These are phyloP conservation scores for Neoaliturus tenellus DNA, from an alignment of 2,888 invertebrate species.

Conservation along the genomic window DNA sequence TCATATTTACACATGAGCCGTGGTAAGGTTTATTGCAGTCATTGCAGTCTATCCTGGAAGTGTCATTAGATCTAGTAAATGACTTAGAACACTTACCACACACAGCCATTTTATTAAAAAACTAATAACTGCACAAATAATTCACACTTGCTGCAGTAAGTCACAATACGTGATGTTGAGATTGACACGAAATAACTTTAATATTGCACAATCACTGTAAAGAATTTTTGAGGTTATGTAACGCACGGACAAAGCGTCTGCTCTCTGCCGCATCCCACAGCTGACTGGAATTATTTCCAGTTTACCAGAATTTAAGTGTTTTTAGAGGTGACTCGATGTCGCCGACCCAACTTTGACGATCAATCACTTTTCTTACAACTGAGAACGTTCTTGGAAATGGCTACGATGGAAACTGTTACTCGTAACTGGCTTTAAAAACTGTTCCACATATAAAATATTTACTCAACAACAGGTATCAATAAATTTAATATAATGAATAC, in stretches of 20 bases:
- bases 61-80: background rate
- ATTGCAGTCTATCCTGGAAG: background rate
- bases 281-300: no score
- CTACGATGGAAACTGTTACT: no score
- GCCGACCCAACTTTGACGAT: no score
- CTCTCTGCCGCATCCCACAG: background rate
- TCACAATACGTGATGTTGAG: background rate
- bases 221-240: background rate
- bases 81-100: background rate
- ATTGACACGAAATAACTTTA: background rate
- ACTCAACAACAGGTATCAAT: no score
- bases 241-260: background rate
- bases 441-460: no score
- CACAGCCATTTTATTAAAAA: background rate
- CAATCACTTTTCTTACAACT: no score
- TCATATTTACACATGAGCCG: background rate
- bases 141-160: background rate
- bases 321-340: no score
- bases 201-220: background rate
- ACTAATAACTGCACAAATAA: background rate
- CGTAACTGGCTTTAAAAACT: no score
- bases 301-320: no score
- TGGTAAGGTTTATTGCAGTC: constrained; percentile 12
- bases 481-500: no score
- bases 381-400: no score